Conservation (phyloP, 2,797 vertebrate genomes). For the Darevskia nairensis region DNA sequence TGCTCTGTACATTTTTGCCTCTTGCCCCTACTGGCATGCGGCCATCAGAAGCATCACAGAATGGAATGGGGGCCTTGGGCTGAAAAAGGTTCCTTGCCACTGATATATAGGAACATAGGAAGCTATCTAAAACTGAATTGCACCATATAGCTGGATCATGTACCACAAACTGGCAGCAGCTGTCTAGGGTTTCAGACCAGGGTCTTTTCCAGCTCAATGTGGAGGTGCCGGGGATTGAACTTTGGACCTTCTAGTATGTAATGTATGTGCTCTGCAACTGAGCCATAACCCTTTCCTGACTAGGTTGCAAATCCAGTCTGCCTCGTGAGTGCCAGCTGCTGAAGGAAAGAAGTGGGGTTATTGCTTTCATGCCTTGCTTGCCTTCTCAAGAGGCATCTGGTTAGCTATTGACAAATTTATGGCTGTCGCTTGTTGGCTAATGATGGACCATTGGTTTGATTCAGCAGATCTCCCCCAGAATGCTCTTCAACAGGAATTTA, state of each 20-base stretch:
- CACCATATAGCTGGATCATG: neutral
- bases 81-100: no score
- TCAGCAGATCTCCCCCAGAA: neutral
- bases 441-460: neutral
- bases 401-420: neutral
- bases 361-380: neutral
- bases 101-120: neutral
- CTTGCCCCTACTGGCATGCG: no score
- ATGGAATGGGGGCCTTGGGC: no score
- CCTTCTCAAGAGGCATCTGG: neutral
- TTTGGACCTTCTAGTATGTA: neutral
- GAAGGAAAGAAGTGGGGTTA: no score
- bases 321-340: neutral
- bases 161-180: neutral
- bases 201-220: neutral
- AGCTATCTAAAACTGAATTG: neutral
- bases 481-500: neutral
- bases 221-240: neutral
- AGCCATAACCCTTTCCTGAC: no score
- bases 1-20: no score
- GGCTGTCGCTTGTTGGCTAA: neutral
- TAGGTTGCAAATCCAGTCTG: neutral
- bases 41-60: no score
- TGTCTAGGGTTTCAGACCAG: neutral
- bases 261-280: no score